phyloP scores from a whole-genome alignment of 1,140 invertebrate genomes.

The Trichomalopsis sarcophagae region DNA sequence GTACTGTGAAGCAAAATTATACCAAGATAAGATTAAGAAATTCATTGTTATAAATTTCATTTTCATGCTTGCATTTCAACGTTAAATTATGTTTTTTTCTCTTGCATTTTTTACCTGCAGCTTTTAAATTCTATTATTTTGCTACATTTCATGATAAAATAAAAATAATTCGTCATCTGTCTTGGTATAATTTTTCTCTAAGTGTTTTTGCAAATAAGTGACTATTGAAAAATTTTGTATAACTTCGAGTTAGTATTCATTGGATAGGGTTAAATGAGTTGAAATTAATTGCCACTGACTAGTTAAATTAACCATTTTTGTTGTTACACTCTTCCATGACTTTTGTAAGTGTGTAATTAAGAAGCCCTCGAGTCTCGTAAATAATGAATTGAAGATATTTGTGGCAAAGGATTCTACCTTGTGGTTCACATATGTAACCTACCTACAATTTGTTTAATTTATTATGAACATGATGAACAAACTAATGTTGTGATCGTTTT shows the following conservation, averaged over 20 bases:
- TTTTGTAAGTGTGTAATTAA: conserved; percentile 13
- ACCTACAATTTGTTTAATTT: conserved; percentile 35
- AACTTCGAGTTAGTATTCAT: conserved; percentile 47
- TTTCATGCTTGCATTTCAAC: background rate
- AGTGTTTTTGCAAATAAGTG: conserved; percentile 43
- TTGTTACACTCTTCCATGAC: conserved; percentile 36
- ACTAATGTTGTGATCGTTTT: conserved; percentile 16
- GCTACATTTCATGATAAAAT: background rate
- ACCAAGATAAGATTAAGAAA: conserved; percentile 39
- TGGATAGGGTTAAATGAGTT: conserved; percentile 46
- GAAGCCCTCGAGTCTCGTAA: conserved; percentile 4
- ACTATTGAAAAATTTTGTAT: conserved; percentile 45
- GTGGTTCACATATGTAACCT: conserved; percentile 35
- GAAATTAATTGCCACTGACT: conserved; percentile 43
- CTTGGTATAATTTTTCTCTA: conserved; percentile 39
- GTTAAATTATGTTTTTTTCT: background rate
- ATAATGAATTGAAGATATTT: conserved; percentile 31
- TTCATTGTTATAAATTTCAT: background rate
- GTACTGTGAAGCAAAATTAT: conserved; percentile 43
- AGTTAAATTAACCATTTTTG: conserved; percentile 39
- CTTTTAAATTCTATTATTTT: background rate
- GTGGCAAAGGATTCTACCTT: conserved; percentile 8
- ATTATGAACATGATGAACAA: background rate
- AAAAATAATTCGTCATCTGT: conserved; percentile 28
- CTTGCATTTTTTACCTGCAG: background rate